These are phyloP conservation scores for Blennius ocellaris DNA, from an alignment of 2,113 vertebrate genomes.

Conservation along the genomic window DNA sequence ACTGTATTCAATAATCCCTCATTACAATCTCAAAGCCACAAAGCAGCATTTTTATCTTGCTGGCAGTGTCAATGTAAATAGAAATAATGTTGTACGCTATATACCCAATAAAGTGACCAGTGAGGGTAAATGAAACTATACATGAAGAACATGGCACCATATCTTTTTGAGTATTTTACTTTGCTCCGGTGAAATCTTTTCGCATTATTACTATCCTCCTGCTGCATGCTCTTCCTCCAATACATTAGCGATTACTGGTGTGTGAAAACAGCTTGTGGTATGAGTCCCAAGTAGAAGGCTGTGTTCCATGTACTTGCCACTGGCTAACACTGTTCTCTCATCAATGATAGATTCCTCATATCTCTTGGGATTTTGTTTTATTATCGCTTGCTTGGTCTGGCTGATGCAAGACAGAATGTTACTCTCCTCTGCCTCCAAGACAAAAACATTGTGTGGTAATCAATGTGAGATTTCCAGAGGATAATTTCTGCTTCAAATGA, in stretches of 20 bases:
- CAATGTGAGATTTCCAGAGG: neutral
- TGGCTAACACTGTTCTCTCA: neutral
- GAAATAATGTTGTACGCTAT: too few relatives aligned
- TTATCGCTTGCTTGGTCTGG: neutral
- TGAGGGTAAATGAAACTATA: neutral
- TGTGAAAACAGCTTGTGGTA: neutral
- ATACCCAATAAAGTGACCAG: too few relatives aligned
- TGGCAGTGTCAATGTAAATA: too few relatives aligned
- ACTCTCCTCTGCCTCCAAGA: neutral
- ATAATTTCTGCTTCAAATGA: conserved; percentile 25
- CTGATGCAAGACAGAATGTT: conserved; percentile 13
- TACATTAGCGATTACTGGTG: neutral
- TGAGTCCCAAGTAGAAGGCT: neutral
- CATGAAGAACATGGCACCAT: neutral
- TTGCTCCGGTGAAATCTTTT: conserved; percentile 1
- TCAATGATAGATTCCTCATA: neutral
- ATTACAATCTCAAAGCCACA: too few relatives aligned
- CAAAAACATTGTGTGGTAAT: neutral
- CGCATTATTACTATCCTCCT: neutral
- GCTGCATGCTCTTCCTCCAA: neutral
- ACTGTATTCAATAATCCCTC: too few relatives aligned
- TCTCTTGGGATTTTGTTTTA: neutral
- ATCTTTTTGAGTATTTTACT: neutral
- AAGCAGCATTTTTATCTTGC: too few relatives aligned
- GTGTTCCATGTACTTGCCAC: neutral